phyloP scores from a whole-genome alignment of 2,888 invertebrate species.

The Erynnis tages region DNA sequence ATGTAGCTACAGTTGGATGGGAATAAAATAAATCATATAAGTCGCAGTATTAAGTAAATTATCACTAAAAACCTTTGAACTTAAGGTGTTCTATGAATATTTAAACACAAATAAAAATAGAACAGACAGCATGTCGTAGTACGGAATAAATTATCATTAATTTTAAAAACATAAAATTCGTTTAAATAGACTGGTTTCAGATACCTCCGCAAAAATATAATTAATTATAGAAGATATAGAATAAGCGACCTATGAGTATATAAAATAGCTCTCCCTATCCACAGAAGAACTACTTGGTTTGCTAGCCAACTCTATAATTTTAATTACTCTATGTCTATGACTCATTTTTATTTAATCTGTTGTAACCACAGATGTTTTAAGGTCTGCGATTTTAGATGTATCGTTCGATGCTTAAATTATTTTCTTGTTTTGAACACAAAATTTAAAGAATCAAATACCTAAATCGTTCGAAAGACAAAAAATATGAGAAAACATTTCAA shows the following conservation, averaged over 20 bases:
- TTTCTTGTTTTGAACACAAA: not conserved
- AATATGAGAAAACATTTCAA: no score
- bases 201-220: not conserved
- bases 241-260: no score
- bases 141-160: conserved; percentile 11
- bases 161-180: not conserved
- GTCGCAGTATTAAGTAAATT: no score
- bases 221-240: no score
- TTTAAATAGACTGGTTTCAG: conserved; percentile 6
- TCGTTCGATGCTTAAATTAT: not conserved
- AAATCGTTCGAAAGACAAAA: no score
- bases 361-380: conserved; percentile 2
- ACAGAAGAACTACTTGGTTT: no score
- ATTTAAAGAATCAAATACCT: no score
- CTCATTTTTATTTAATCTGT: conserved; percentile 14
- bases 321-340: no score
- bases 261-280: no score
- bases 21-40: no score
- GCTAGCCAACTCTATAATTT: no score
- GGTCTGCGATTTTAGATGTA: not conserved
- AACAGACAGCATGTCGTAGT: conserved; percentile 1
- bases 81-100: not conserved
- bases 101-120: not conserved
- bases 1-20: no score
- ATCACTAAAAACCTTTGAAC: not conserved